phyloP scores from a whole-genome alignment of 2,888 invertebrate species.

The Caenorhabditis japonica region DNA sequence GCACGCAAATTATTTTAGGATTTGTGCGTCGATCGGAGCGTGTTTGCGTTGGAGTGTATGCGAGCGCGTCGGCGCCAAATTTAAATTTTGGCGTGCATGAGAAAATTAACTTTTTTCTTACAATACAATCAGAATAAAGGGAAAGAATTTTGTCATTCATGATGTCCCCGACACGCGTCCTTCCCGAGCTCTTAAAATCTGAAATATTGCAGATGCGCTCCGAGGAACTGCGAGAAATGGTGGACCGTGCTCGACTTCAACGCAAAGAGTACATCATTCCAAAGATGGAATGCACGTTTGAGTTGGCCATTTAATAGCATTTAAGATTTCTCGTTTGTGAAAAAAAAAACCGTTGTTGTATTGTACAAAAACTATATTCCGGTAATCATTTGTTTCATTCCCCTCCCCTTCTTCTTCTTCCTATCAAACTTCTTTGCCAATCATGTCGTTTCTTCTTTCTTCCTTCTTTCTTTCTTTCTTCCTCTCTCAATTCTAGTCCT shows the following conservation, averaged over 20 bases:
- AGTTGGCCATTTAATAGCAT: conserved; percentile 51
- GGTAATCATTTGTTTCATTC: conserved; percentile 24
- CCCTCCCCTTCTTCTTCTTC: conserved; percentile 3
- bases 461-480: neutral
- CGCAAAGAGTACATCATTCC: conserved; percentile 54
- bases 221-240: conserved; percentile 60
- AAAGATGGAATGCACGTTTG: conserved; percentile 62
- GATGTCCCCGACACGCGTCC: too few relatives aligned
- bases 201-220: conserved; percentile 54
- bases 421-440: conserved; percentile 2
- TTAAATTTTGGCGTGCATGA: too few relatives aligned
- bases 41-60: too few relatives aligned
- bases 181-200: too few relatives aligned
- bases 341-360: conserved; percentile 41
- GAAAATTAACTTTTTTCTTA: too few relatives aligned
- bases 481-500: neutral
- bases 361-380: too few relatives aligned
- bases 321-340: conserved; percentile 5
- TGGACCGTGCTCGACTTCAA: conserved; percentile 55
- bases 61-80: too few relatives aligned
- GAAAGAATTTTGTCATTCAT: too few relatives aligned
- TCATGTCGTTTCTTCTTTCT: conserved; percentile 8
- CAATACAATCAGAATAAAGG: too few relatives aligned
- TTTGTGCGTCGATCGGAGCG: too few relatives aligned
- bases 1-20: too few relatives aligned